These are phyloP conservation scores for Donacobius atricapilla DNA, from an alignment of 2,113 vertebrate species.

Conservation along the genomic window DNA sequence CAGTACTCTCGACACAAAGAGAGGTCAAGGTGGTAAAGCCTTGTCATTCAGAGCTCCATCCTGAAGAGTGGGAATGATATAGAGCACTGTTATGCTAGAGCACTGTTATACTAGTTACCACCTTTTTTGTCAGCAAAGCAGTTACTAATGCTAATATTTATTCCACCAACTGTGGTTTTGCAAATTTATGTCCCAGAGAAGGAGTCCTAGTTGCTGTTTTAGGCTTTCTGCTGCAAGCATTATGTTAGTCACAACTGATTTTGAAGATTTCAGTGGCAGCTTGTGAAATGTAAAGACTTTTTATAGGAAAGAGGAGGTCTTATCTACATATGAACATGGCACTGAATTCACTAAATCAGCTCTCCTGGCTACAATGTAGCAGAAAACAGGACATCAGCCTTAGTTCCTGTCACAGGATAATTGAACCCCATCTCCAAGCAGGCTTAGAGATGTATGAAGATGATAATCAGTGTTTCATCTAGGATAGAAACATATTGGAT, in stretches of 20 bases:
- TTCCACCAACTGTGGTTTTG: neutral
- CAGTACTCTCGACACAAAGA: neutral
- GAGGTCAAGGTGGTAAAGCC: neutral
- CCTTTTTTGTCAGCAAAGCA: neutral
- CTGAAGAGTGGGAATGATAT: neutral
- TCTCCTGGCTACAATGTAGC: neutral
- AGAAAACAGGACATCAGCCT: neutral
- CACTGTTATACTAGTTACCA: neutral
- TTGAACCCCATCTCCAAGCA: neutral
- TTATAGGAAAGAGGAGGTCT: neutral
- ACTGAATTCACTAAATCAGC: neutral
- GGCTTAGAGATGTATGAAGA: neutral
- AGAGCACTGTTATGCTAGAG: neutral
- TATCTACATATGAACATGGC: neutral
- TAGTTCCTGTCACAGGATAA: neutral
- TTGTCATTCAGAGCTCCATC: neutral
- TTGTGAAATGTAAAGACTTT: neutral
- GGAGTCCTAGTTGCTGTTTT: neutral
- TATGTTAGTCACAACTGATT: neutral
- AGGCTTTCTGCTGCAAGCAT: neutral
- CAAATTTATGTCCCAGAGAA: neutral
- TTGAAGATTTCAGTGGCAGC: neutral
- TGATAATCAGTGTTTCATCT: neutral
- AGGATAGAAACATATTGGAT: neutral
- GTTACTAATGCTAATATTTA: neutral